Evolutionary conservation across 2,888 invertebrate genomes (phyloP).

Genomic region (Ophonus ardosiacus): DNA sequence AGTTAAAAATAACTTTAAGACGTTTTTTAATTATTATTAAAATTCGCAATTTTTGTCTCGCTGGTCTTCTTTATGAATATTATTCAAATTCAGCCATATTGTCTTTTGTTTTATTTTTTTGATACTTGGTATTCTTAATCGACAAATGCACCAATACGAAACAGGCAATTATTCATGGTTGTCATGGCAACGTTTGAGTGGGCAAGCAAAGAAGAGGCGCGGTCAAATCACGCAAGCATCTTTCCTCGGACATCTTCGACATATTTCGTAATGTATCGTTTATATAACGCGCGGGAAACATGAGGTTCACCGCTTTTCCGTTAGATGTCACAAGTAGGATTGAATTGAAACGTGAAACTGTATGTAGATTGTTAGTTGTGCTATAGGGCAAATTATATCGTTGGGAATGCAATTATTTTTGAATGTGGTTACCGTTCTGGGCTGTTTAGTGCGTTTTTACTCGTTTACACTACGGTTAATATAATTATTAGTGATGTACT

Average conservation of each 20-base stretch:
- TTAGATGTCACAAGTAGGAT: constrained; percentile 49
- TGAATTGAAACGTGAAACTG: neutral
- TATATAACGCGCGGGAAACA: neutral
- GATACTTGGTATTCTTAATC: constrained; percentile 43
- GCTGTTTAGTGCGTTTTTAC: constrained; percentile 16
- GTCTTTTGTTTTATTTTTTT: constrained; percentile 52
- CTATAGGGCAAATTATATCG: constrained; percentile 7
- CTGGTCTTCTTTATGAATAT: constrained; percentile 39
- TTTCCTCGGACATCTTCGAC: constrained; percentile 27
- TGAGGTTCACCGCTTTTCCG: constrained; percentile 13
- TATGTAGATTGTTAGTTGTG: constrained; percentile 11
- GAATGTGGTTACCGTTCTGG: neutral
- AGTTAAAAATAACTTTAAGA: neutral
- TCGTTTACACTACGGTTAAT: neutral
- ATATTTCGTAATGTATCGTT: constrained; percentile 22
- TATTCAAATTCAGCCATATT: constrained; percentile 57
- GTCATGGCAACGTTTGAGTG: constrained; percentile 72
- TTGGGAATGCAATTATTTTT: constrained; percentile 10
- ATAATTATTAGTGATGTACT: too few species aligned
- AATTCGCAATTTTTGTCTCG: neutral
- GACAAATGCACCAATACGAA: constrained; percentile 71
- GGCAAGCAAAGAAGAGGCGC: constrained; percentile 70
- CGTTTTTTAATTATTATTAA: neutral
- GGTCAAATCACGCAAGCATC: constrained; percentile 61
- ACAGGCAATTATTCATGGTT: constrained; percentile 72